Conservation (phyloP, 2,797 vertebrate genomes). For the Pseudotriccus pelzelni region DNA sequence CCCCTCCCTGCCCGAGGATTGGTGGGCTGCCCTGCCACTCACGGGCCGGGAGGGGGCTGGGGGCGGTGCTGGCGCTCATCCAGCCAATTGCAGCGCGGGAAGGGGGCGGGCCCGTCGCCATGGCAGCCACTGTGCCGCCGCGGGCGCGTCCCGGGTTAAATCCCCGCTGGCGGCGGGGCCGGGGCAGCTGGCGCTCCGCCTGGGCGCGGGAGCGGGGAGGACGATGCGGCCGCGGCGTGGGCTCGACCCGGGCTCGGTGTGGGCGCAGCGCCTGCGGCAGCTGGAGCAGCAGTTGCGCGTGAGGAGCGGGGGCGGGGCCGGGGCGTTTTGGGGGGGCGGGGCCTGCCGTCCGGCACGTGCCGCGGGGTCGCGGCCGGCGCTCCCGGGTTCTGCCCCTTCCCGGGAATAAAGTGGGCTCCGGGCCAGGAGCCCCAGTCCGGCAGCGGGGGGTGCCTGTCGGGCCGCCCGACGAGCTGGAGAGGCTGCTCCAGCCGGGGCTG, state of each 20-base stretch:
- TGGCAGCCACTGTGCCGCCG: not conserved
- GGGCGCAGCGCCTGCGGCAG: slow-evolving; percentile 40
- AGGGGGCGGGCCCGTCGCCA: not conserved
- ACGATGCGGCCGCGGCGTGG: not conserved
- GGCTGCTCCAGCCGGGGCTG: rapidly evolving
- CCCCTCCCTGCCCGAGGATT: rapidly evolving
- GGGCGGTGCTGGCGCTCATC: rapidly evolving
- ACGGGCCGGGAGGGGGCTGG: rapidly evolving
- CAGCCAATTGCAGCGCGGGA: not conserved
- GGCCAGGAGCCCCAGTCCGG: rapidly evolving
- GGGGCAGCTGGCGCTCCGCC: rapidly evolving
- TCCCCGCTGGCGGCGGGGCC: not conserved
- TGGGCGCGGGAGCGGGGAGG: not conserved
- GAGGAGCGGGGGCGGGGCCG: not conserved
- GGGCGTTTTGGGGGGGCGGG: not conserved
- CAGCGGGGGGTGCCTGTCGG: rapidly evolving
- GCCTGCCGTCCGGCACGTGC: not conserved
- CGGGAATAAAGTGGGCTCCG: rapidly evolving
- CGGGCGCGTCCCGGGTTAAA: not conserved
- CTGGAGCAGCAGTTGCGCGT: slow-evolving; percentile 60
- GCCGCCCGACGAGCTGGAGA: rapidly evolving
- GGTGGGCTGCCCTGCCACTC: rapidly evolving
- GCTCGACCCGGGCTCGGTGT: not conserved
- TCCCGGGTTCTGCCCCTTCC: rapidly evolving
- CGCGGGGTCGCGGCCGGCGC: not conserved